Evolutionary conservation across 2,888 invertebrate species (phyloP).

Genomic region (Dryobotodes eremita): DNA sequence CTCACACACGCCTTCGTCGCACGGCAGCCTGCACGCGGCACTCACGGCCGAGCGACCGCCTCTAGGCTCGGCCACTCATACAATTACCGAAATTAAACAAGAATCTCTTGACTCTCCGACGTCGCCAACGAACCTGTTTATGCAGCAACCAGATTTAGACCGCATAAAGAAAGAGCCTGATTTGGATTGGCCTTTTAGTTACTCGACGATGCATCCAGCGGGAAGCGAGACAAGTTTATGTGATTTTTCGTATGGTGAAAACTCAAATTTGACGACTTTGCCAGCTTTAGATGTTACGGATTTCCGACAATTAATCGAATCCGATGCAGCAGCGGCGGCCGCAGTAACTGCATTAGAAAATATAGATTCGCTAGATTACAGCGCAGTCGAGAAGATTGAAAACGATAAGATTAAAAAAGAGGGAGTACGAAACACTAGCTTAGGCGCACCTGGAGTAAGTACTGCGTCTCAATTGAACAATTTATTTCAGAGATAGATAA

Average conservation of each 20-base stretch:
- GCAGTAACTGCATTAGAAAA: slow-evolving; percentile 74
- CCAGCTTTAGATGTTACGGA: slow-evolving; percentile 77
- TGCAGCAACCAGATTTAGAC: slow-evolving; percentile 73
- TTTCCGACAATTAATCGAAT: slow-evolving; percentile 73
- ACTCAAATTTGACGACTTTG: slow-evolving; percentile 72
- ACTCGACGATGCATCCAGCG: slow-evolving; percentile 67
- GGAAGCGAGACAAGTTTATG: slow-evolving; percentile 78
- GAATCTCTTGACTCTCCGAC: slow-evolving; percentile 28
- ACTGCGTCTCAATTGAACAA: not conserved
- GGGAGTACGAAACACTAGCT: slow-evolving; percentile 72
- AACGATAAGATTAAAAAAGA: slow-evolving; percentile 74
- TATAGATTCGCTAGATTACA: slow-evolving; percentile 71
- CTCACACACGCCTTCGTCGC: slow-evolving; percentile 12
- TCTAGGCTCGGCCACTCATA: slow-evolving; percentile 6
- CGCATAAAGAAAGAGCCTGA: slow-evolving; percentile 79
- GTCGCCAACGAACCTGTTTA: slow-evolving; percentile 65
- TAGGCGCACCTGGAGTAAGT: slow-evolving; percentile 75
- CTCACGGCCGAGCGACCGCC: slow-evolving; percentile 17
- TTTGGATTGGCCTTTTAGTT: slow-evolving; percentile 78
- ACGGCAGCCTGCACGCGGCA: slow-evolving; percentile 14
- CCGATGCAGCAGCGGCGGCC: slow-evolving; percentile 38
- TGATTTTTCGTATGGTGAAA: slow-evolving; percentile 84
- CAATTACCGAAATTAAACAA: slow-evolving; percentile 69
- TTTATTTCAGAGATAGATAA: not conserved
- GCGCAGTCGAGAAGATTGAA: slow-evolving; percentile 63